Percentiles rank a stretch among this genome's conserved stretches.
Evolutionary conservation across 1,140 invertebrate species (phyloP).

Genomic region (Danaus melanippus): DNA sequence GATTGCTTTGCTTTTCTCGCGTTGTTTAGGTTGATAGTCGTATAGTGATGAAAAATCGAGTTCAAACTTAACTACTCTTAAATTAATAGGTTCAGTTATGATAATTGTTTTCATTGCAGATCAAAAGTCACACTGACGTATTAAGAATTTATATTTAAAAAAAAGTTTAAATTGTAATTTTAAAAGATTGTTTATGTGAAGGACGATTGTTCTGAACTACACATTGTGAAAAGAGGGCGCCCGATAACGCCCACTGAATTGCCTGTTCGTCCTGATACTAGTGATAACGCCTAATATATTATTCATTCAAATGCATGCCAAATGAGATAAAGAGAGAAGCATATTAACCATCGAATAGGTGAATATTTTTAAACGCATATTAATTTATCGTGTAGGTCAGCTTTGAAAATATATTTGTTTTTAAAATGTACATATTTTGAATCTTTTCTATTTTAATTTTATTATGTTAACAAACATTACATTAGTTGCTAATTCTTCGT

Average conservation of each 20-base stretch:
- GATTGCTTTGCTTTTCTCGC: constrained; percentile 34
- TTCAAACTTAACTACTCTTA: constrained; percentile 57
- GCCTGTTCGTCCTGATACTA: constrained; percentile 49
- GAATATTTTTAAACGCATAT: too few relatives aligned
- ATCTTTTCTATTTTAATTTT: too few relatives aligned
- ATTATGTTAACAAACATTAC: too few relatives aligned
- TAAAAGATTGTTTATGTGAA: constrained; percentile 3
- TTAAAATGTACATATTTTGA: too few relatives aligned
- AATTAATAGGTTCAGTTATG: constrained; percentile 52
- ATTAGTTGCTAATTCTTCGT: too few relatives aligned
- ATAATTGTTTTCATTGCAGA: constrained; percentile 56
- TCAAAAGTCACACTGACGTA: constrained; percentile 17
- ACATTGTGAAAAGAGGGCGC: constrained; percentile 22
- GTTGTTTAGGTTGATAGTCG: constrained; percentile 18
- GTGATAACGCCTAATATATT: constrained; percentile 59
- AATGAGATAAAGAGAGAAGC: constrained; percentile 37
- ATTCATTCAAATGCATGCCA: constrained; percentile 52
- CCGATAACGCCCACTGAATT: constrained; percentile 56
- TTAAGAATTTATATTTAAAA: neutral
- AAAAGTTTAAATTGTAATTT: constrained; percentile 1
- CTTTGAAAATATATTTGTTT: too few relatives aligned
- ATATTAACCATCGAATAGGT: constrained; percentile 14
- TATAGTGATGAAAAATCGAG: constrained; percentile 43
- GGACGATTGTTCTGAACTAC: constrained; percentile 4
- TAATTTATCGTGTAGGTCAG: too few relatives aligned